Evolutionary conservation across 2,888 invertebrate species (phyloP).

Genomic region (Watsonalla binaria): DNA sequence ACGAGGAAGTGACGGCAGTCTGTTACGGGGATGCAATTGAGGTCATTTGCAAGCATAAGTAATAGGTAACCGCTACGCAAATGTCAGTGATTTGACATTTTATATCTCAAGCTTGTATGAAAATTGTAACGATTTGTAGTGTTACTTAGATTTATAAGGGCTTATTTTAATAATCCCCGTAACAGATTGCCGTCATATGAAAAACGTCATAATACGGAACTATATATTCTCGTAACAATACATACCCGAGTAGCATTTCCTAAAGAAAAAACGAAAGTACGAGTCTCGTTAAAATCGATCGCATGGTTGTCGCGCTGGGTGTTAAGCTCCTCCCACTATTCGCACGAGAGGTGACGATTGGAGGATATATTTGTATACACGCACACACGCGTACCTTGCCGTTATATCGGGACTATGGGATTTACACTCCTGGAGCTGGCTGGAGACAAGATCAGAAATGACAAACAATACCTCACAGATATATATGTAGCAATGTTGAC

Average conservation of each 20-base stretch:
- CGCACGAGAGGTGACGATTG: conserved; percentile 75
- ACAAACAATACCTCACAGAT: too few species aligned
- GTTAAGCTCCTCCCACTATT: conserved; percentile 69
- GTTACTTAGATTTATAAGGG: too few species aligned
- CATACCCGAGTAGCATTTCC: background rate
- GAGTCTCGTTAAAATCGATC: conserved; percentile 45
- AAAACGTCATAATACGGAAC: background rate
- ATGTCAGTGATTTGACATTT: too few species aligned
- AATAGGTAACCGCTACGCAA: too few species aligned
- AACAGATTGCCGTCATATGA: too few species aligned
- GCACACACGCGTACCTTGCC: conserved; percentile 7
- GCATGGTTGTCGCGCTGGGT: conserved; percentile 46
- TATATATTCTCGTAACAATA: background rate
- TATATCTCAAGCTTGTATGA: too few species aligned
- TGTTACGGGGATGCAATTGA: too few species aligned
- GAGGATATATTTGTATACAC: conserved; percentile 36
- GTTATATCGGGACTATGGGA: background rate
- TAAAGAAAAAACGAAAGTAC: conserved; percentile 6
- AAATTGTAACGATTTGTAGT: too few species aligned
- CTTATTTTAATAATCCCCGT: too few species aligned
- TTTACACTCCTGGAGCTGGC: background rate
- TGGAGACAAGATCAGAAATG: background rate
- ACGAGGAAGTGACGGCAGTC: too few species aligned
- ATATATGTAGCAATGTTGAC: too few species aligned
- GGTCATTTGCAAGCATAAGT: too few species aligned